Percentiles rank a stretch among this genome's conserved stretches.
phyloP scores from a whole-genome alignment of 1,140 invertebrate species.

The Oryctes rhinoceros region DNA sequence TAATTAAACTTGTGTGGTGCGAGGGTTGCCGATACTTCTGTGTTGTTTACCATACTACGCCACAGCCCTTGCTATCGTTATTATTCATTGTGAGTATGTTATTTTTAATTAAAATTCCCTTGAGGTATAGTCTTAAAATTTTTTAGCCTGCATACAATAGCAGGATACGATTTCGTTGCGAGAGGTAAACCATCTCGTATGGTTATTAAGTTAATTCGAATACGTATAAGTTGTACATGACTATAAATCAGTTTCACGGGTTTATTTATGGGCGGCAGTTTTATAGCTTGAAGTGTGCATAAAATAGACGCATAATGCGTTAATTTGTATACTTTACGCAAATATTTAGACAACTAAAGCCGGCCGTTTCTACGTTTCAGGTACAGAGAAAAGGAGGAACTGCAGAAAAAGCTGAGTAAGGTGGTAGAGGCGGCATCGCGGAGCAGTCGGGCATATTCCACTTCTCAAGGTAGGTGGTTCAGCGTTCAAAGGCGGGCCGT shows the following conservation, averaged over 20 bases:
- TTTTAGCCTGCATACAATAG: too few species aligned
- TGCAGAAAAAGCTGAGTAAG: slow-evolving; percentile 63
- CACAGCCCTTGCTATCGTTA: too few species aligned
- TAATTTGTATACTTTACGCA: slow-evolving; percentile 21
- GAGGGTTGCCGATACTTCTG: too few species aligned
- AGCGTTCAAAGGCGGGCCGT: neutral
- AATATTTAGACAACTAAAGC: slow-evolving; percentile 7
- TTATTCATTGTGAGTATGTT: too few species aligned
- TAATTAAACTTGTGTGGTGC: too few species aligned
- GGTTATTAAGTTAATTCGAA: too few species aligned
- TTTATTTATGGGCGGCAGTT: neutral
- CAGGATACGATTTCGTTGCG: too few species aligned
- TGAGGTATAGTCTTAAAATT: too few species aligned
- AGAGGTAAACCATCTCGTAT: too few species aligned
- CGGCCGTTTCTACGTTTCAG: slow-evolving; percentile 44
- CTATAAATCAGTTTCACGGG: slow-evolving; percentile 6
- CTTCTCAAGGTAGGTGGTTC: slow-evolving; percentile 41
- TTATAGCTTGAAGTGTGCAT: slow-evolving; percentile 6
- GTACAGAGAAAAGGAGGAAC: slow-evolving; percentile 64
- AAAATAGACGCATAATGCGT: slow-evolving; percentile 1
- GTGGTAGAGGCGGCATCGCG: slow-evolving; percentile 49
- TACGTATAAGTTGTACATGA: too few species aligned
- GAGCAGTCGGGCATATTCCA: slow-evolving; percentile 41
- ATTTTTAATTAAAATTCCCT: too few species aligned
- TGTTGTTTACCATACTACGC: too few species aligned